Evolutionary conservation across 2,797 vertebrate species (phyloP).

Genomic region (Acrocephalus scirpaceus): DNA sequence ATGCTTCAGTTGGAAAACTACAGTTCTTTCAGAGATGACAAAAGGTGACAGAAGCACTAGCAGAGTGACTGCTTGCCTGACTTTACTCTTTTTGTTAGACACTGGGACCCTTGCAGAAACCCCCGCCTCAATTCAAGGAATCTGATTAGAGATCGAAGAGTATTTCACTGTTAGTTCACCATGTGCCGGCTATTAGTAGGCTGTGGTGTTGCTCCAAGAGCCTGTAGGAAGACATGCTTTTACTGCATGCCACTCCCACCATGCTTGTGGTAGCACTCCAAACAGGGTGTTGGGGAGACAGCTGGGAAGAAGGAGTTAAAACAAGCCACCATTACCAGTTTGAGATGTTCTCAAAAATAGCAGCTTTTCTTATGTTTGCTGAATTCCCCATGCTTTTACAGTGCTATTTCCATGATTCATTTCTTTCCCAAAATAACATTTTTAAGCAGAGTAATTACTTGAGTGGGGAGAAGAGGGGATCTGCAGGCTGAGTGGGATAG

Average conservation of each 20-base stretch:
- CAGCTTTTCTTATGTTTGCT: slow-evolving; percentile 51
- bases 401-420: not conserved
- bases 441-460: not conserved
- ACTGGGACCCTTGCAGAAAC: not conserved
- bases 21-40: not conserved
- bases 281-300: not conserved
- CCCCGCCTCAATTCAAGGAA: not conserved
- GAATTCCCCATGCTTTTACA: slow-evolving; percentile 7
- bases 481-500: not conserved
- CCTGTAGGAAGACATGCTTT: not conserved
- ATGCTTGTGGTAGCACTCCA: accelerated
- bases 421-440: slow-evolving; percentile 38
- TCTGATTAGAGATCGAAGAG: not conserved
- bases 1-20: not conserved
- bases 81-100: not conserved
- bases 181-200: not conserved
- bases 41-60: not conserved
- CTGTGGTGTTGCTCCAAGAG: not conserved
- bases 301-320: not conserved
- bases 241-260: accelerated
- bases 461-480: not conserved
- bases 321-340: not conserved
- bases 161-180: not conserved
- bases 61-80: not conserved
- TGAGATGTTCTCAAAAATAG: not conserved